phyloP scores from a whole-genome alignment of 2,113 vertebrate species.

The Telmatochromis brachygnathus region DNA sequence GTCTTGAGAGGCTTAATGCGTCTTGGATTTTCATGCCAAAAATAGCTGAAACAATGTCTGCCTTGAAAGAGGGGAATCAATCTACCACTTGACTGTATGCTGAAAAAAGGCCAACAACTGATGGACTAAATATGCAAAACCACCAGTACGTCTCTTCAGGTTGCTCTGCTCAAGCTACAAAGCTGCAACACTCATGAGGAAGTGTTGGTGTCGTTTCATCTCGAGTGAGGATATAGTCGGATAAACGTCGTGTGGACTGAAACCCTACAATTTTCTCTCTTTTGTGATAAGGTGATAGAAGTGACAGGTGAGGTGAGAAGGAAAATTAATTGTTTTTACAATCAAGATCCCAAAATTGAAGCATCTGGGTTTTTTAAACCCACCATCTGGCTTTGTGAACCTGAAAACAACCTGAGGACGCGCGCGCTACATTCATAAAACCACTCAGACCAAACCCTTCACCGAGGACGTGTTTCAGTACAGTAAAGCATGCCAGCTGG shows the following conservation, averaged over 20 bases:
- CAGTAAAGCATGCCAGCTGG: slow-evolving; percentile 54
- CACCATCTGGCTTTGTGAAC: slow-evolving; percentile 26
- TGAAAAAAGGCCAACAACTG: background rate
- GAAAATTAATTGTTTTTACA: slow-evolving; percentile 23
- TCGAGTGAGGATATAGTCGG: background rate
- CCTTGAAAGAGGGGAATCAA: background rate
- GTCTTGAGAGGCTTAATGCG: background rate
- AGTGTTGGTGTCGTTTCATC: background rate
- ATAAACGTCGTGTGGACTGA: background rate
- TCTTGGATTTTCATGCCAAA: background rate
- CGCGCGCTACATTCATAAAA: slow-evolving; percentile 43
- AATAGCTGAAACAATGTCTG: background rate
- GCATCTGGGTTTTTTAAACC: slow-evolving; percentile 10
- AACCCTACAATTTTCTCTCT: background rate
- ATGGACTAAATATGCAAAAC: background rate
- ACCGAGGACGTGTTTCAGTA: slow-evolving; percentile 2
- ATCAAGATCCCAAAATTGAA: slow-evolving; percentile 20
- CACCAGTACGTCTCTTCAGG: background rate
- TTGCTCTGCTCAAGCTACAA: background rate
- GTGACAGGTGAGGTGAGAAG: slow-evolving; percentile 27
- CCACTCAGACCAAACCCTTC: background rate
- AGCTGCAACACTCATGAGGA: background rate
- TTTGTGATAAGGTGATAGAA: slow-evolving; percentile 12
- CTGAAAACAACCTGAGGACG: slow-evolving; percentile 65
- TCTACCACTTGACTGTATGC: background rate